Base-by-base conservation (phyloP, 2,797 vertebrate genomes). In the Labeo calbasu region DNA sequence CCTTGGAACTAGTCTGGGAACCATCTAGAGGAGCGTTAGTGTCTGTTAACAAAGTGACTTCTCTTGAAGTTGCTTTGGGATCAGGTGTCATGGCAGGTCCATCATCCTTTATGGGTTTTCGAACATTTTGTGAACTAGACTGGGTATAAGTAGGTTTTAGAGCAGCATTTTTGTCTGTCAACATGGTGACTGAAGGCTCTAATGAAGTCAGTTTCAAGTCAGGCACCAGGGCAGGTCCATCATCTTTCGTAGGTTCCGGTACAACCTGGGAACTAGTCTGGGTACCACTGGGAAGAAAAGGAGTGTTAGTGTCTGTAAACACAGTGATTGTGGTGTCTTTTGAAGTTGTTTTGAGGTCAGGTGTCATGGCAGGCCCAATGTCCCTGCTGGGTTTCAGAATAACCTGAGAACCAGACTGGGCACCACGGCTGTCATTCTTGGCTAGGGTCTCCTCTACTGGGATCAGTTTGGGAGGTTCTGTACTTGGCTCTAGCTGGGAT, bases 391-490 rank as follows among this genome's bases (percentile, higher is more conserved):
- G 32, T 81, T 25, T 70, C 19, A 48, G 6, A 72, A 15, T 21
- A 83, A 28, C 32, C 48, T 8, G 15, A 53, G 48, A 14, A 43
- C 6, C 50, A 55, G 63, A n/a, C 2, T 7, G 70, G 5, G 61
- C n/a, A 69, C 0, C 19, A 5, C 0, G 8, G 63, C 69, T 19
- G 43, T 57, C 23, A 55, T 28, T 81, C 12, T 69, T 69, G 12
- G 7, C 78, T 36, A n/a, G 32, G 48, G 51, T 51, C 55, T 73
- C 5, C 19, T 32, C 68, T 48, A 61, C 19, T 28, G 21, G 14
- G 46, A 63, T 5, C 10, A 15, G 28, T 55, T 75, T 55, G 76
- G 77, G 88, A 21, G 32, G 57, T 36, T 70, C 25, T 40, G 19
- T 23, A 48, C 55, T n/a, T 32, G 32, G 23, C 2, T 7, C 5